Conservation (phyloP, 2,888 invertebrate species). For the Amaurobius ferox region DNA sequence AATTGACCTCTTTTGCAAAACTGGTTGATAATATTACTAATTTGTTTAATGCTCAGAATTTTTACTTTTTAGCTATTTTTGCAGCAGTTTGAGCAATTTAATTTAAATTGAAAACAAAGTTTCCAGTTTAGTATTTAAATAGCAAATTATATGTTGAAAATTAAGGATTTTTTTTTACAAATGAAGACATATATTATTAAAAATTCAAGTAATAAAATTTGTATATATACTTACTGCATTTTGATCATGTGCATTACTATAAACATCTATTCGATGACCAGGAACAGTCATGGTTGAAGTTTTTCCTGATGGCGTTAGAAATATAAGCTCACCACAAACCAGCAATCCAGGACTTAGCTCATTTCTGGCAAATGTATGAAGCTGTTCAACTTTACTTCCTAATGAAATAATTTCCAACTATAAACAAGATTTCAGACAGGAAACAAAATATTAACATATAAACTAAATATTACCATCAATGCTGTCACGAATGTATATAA, state of each 20-base stretch:
- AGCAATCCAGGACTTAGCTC: constrained; percentile 50
- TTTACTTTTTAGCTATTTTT: no score
- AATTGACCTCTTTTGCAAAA: no score
- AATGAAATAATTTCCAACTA: not conserved
- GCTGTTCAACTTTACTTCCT: constrained; percentile 55
- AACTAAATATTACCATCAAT: constrained; percentile 41
- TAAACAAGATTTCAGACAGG: no score
- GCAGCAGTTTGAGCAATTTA: no score
- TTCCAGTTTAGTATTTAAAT: no score
- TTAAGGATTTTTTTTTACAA: no score
- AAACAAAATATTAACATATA: not conserved
- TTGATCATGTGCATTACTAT: constrained; percentile 54
- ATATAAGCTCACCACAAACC: constrained; percentile 50
- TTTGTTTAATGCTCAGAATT: no score
- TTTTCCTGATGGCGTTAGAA: constrained; percentile 57
- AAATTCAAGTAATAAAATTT: no score
- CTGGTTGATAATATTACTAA: no score
- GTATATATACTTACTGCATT: not conserved
- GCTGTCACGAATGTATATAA: constrained; percentile 50
- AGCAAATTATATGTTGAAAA: no score
- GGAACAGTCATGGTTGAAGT: constrained; percentile 54
- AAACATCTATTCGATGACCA: constrained; percentile 53
- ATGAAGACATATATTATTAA: no score
- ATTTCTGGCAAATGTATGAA: constrained; percentile 47
- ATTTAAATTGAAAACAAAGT: no score